A percentile compares a stretch with the other conserved stretches of the same genome.
phyloP scores from a whole-genome alignment of 2,797 vertebrate genomes.

The Oophaga sylvatica region DNA sequence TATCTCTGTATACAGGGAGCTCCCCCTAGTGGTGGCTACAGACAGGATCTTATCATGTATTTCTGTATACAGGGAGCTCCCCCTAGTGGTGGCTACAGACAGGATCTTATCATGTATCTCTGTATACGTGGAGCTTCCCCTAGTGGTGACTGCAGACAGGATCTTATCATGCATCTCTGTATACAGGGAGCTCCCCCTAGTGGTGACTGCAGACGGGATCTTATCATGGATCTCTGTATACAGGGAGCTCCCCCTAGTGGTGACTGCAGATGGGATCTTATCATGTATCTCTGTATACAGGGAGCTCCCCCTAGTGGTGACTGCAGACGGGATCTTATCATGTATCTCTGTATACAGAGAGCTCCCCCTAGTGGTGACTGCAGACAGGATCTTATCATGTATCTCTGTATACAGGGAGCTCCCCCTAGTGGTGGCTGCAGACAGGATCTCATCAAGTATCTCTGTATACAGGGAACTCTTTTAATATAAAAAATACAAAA shows the following conservation, averaged over 20 bases:
- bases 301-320: not conserved
- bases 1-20: not conserved
- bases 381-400: too few species aligned
- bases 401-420: too few species aligned
- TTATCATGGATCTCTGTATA: not conserved
- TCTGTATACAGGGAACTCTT: not conserved
- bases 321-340: not conserved
- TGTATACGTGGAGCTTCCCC: not conserved
- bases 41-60: too few species aligned
- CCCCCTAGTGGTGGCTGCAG: not conserved
- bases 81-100: not conserved
- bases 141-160: too few species aligned
- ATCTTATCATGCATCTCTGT: too few species aligned
- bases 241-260: not conserved
- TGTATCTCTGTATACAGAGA: not conserved
- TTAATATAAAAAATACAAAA: too few species aligned
- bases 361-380: not conserved
- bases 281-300: too few species aligned
- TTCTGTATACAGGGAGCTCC: too few species aligned
- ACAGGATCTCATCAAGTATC: not conserved
- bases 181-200: too few species aligned
- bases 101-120: not conserved
- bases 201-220: not conserved
- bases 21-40: not conserved
- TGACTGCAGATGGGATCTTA: too few species aligned